phyloP scores from a whole-genome alignment of 2,888 invertebrate species.

The Parelbella ahira region DNA sequence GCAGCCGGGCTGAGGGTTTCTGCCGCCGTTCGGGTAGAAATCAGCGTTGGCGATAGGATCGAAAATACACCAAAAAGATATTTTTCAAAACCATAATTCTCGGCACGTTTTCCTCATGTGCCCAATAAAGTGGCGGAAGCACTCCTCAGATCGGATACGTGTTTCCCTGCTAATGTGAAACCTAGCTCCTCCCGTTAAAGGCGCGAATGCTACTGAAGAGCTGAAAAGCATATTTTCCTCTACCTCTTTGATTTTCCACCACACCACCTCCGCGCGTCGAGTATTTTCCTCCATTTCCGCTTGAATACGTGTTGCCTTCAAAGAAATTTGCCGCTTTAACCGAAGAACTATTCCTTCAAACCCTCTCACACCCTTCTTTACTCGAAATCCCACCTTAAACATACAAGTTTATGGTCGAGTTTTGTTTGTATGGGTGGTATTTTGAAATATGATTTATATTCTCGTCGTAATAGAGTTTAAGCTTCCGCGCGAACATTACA shows the following conservation, averaged over 20 bases:
- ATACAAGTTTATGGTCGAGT: not conserved
- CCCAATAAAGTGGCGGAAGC: not conserved
- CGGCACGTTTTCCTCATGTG: too few species aligned
- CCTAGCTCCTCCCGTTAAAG: not conserved
- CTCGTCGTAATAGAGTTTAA: conserved; percentile 22
- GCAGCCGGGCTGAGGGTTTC: conserved; percentile 37
- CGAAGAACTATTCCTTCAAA: conserved; percentile 21
- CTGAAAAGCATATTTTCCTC: conserved; percentile 21
- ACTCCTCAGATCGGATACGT: not conserved
- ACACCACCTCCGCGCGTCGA: conserved; percentile 35
- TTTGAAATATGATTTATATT: conserved; percentile 24
- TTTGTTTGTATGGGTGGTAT: not conserved
- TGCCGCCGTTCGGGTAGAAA: conserved; percentile 46
- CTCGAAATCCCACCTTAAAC: not conserved
- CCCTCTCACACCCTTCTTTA: not conserved
- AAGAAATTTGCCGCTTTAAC: conserved; percentile 20
- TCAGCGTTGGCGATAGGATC: conserved; percentile 39
- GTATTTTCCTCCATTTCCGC: conserved; percentile 28
- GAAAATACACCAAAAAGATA: conserved; percentile 41
- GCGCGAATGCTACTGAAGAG: conserved; percentile 13
- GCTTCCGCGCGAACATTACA: conserved; percentile 21
- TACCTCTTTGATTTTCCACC: conserved; percentile 40
- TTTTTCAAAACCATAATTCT: too few species aligned
- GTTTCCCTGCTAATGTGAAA: conserved; percentile 2
- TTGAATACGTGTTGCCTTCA: conserved; percentile 23